phyloP scores from a whole-genome alignment of 2,888 invertebrate genomes.

The Strigamia maritima region DNA sequence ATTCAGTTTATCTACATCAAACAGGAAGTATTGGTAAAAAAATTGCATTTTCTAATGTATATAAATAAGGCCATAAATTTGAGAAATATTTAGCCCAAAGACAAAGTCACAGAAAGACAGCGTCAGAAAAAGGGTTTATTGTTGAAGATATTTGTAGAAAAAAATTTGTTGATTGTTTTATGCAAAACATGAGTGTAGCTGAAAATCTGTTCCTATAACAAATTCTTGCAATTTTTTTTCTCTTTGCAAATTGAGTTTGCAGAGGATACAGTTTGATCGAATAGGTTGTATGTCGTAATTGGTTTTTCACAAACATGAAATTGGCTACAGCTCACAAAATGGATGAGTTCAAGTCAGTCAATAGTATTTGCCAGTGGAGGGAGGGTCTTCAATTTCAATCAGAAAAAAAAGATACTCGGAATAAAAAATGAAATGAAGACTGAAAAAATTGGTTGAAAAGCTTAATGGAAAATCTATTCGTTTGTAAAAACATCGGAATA shows the following conservation, averaged over 20 bases:
- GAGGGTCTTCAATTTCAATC: slow-evolving; percentile 4
- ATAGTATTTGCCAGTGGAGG: neutral
- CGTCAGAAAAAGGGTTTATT: no score
- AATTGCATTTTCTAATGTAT: neutral
- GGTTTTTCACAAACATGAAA: slow-evolving; percentile 28
- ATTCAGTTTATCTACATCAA: neutral
- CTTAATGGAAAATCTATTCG: neutral
- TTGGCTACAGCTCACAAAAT: neutral
- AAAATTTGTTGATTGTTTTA: no score
- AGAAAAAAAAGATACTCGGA: neutral
- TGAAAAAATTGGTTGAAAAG: neutral
- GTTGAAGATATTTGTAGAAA: no score
- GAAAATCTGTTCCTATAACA: neutral
- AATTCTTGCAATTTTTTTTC: neutral
- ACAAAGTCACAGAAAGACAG: no score
- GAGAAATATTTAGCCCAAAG: no score
- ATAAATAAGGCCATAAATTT: neutral
- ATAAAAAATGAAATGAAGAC: neutral
- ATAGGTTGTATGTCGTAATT: slow-evolving; percentile 3
- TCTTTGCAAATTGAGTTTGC: neutral
- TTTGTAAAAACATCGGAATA: neutral
- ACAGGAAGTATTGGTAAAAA: neutral
- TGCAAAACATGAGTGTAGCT: neutral
- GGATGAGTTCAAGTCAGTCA: slow-evolving; percentile 19
- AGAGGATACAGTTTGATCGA: neutral